Base-by-base conservation (phyloP, 2,888 invertebrate genomes). In the Pristionchus exspectatus region DNA sequence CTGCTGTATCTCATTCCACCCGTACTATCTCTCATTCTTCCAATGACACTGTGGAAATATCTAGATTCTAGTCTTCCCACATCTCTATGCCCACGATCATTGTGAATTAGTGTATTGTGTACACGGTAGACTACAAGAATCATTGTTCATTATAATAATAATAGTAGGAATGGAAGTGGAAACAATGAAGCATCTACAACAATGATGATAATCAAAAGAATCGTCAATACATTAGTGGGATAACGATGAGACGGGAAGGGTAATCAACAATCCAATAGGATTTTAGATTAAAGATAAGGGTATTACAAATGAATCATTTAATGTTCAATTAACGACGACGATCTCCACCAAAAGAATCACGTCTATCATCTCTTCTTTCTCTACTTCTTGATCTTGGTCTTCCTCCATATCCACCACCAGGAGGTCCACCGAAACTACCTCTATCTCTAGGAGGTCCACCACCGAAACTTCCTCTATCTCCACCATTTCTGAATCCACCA, bases 401-500 rank as follows among this genome's bases (percentile, higher is more conserved):
- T 86, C 86, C 86, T 44, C 86, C 86, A 86, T 38, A 63, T 38
- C 66, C 63, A 33, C 86, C 86, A 56, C n/a, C n/a, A 27, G 84
- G 66, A 44, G 38, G 38, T 33, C 50, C n/a, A 44, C 87, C 44
- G 24, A 38, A 63, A 14, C 87, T 38, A 24, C 30, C 44, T 87
- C 87, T 33, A 77, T 44, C 56, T 87, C 84, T 33, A 38, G 77
- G 77, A 81, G 81, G 81, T 33, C 83, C 83, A 54, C 83, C 18
- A 50, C 87, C 50, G 24, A 44, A 66, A 24, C 69, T 24, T n/a
- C n/a, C 44, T 86, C 87, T 63, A n/a, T 63, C 24, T 88, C 87
- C 87, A 33, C 87, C 87, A 56, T 56, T 44, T 66, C 86, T 50
- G n/a, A 33, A n/a, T 81, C 91, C 86, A 24, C 90, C 89, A 86